Evolutionary conservation across 2,113 vertebrate species (phyloP), one percentile per base, ranked within the genome.

Genomic region (Peromyscus leucopus): DNA sequence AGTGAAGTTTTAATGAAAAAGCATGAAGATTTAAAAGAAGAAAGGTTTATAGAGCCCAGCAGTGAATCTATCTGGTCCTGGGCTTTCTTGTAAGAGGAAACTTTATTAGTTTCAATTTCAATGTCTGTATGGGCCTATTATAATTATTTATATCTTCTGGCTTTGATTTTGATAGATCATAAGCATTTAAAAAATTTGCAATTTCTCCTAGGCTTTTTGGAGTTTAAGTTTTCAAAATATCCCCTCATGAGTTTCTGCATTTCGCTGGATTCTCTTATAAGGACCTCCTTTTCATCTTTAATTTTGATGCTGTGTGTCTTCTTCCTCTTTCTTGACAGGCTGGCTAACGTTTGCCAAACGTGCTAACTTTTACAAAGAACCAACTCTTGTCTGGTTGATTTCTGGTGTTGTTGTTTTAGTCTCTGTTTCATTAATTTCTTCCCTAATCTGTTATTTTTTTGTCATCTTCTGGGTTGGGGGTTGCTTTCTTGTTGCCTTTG

Each of bases 271-370:
- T 46, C 59, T 67, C 15, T 85, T 46, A n/a, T 10, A 31, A 19
- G n/a, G 42, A 21, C 39, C 31, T 16, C 19, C 1, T 6, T 46
- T 46, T 65, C 9, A 19, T 2, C 1, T 31, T 61, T 6, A 0
- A 21, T 31, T 65, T 21, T 19, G 16, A 6, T 5, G 39, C 1
- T 21, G 46, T 46, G 16, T 42, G 39, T 63, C n/a, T 84, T 63
- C 82, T 42, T 63, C 7, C 7, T 63, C 6, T 1, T 46, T 85
- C 26, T 65, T 12, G 26, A 4, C 57, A 63, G 82, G 28, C 9
- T 63, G 57, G 82, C 8, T 46, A 63, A 46, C 19, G 39, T 5
- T 28, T 85, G 61, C 17, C 61, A 65, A 33, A 65, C 39, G 17
- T 19, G 11, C 1, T 31, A 19, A 46, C 59, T 65, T 65, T 46